A percentile compares a stretch with the other conserved stretches of the same genome.
These are phyloP conservation scores for Girardinichthys multiradiatus DNA, from an alignment of 2,113 vertebrate species.

Conservation along the genomic window DNA sequence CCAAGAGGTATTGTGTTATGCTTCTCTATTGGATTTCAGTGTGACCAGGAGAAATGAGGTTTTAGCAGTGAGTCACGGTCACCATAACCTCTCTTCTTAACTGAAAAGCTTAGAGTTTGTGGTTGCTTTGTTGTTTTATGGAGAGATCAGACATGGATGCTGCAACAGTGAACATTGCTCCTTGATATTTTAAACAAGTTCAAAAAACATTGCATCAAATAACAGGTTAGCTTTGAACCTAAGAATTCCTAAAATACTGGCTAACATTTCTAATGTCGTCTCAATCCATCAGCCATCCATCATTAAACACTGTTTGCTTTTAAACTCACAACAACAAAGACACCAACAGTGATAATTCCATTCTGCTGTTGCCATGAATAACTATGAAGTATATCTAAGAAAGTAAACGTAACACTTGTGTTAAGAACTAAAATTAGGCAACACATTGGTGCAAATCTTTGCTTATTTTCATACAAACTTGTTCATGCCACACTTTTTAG, in stretches of 20 bases:
- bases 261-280: background rate
- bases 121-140: background rate
- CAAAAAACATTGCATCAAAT: background rate
- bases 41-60: background rate
- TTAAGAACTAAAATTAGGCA: constrained; percentile 6
- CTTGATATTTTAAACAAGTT: background rate
- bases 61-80: background rate
- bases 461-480: constrained; percentile 22
- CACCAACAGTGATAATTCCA: background rate
- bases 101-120: background rate
- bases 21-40: background rate
- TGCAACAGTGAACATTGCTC: background rate
- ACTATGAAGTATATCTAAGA: constrained; percentile 8
- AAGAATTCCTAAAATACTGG: too few relatives aligned
- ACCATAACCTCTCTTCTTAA: background rate
- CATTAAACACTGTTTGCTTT: background rate
- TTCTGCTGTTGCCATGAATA: background rate
- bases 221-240: background rate
- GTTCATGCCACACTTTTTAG: too few relatives aligned
- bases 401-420: constrained; percentile 25
- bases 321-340: background rate
- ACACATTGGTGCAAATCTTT: constrained; percentile 10
- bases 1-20: background rate
- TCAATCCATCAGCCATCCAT: background rate
- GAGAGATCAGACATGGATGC: background rate